phyloP scores from a whole-genome alignment of 92 coral and sea anemone species.

The Bergia sp. region DNA sequence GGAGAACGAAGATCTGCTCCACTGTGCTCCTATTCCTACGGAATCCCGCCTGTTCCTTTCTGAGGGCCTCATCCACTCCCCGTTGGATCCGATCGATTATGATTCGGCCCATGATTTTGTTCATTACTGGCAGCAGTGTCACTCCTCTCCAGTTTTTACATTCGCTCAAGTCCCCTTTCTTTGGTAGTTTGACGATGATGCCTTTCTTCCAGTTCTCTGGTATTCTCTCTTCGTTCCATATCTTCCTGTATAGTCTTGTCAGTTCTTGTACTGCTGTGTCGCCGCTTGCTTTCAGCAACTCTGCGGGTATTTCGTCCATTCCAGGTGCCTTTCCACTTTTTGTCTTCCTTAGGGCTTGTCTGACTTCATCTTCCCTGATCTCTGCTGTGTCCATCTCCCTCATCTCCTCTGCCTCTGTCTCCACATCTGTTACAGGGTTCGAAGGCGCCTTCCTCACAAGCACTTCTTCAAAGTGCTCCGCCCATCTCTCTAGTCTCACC shows the following conservation, averaged over 20 bases:
- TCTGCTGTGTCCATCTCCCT: conserved; percentile 12
- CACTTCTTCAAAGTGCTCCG: conserved; percentile 39
- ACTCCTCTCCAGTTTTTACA: too few relatives aligned
- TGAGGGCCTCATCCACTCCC: background rate
- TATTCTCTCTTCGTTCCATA: conserved; percentile 11
- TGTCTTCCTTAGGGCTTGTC: conserved; percentile 5
- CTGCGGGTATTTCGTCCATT: conserved; percentile 22
- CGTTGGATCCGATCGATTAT: too few relatives aligned
- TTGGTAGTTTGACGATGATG: background rate
- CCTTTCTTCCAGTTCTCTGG: conserved; percentile 19
- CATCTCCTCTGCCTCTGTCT: conserved; percentile 28
- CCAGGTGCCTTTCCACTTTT: conserved; percentile 40
- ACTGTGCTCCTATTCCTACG: conserved; percentile 30
- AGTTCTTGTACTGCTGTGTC: conserved; percentile 32
- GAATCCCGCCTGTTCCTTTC: conserved; percentile 23
- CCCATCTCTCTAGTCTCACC: conserved; percentile 20
- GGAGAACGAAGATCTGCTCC: background rate
- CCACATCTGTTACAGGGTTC: conserved; percentile 28
- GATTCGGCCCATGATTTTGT: too few relatives aligned
- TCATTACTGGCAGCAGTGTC: too few relatives aligned
- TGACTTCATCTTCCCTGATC: conserved; percentile 23
- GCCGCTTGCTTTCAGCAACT: conserved; percentile 12
- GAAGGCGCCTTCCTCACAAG: conserved; percentile 38
- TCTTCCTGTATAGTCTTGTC: conserved; percentile 24
- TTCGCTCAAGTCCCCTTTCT: background rate